Conservation (phyloP, 1,140 invertebrate species). For the Pararge aegeria region DNA sequence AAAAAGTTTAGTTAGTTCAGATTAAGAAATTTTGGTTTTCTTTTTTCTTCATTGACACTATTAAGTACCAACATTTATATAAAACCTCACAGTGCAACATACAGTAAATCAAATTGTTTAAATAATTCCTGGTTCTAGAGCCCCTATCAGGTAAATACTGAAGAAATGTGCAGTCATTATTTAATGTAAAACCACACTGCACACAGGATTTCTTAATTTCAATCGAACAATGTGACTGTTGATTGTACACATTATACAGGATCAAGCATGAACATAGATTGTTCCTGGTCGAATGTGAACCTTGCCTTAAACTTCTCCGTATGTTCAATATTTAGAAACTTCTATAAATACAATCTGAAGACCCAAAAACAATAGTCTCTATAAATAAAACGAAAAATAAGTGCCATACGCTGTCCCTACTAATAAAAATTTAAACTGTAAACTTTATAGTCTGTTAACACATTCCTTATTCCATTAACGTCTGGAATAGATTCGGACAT, state of each 20-base stretch:
- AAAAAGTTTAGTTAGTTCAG: slow-evolving; percentile 14
- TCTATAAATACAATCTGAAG: slow-evolving; percentile 23
- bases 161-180: too few relatives aligned
- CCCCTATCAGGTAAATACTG: too few relatives aligned
- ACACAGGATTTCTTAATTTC: too few relatives aligned
- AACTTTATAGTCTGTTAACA: slow-evolving; percentile 40
- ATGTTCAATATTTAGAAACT: slow-evolving; percentile 3
- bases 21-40: too few relatives aligned
- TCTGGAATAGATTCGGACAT: slow-evolving; percentile 43
- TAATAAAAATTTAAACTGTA: slow-evolving; percentile 60
- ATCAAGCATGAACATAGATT: background rate
- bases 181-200: too few relatives aligned
- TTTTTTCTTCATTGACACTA: too few relatives aligned
- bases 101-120: too few relatives aligned
- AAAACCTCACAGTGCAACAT: too few relatives aligned
- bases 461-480: slow-evolving; percentile 28
- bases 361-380: slow-evolving; percentile 34
- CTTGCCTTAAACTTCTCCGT: background rate
- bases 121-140: too few relatives aligned
- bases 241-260: too few relatives aligned
- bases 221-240: too few relatives aligned
- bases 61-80: too few relatives aligned
- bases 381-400: slow-evolving; percentile 60
- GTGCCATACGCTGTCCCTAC: slow-evolving; percentile 56
- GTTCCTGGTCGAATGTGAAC: background rate